Evolutionary conservation across 2,113 vertebrate species (phyloP).

Genomic region (Lampris incognitus): DNA sequence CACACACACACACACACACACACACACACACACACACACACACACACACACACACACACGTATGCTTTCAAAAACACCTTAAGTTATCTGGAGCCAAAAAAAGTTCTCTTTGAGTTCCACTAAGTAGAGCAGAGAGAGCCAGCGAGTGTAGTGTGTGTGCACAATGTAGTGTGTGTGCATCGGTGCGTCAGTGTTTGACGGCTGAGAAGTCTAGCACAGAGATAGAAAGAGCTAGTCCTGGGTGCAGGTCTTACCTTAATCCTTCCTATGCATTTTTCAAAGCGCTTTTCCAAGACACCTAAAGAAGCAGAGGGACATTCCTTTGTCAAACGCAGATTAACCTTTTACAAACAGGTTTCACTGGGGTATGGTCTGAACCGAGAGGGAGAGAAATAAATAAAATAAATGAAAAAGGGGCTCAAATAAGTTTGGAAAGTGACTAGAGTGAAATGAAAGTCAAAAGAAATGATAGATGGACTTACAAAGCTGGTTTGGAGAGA

Average conservation of each 20-base stretch:
- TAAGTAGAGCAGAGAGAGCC: conserved; percentile 45
- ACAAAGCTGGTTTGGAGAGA: conserved; percentile 55
- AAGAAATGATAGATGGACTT: conserved; percentile 56
- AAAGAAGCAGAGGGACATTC: conserved; percentile 66
- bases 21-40: background rate
- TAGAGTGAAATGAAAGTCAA: conserved; percentile 47
- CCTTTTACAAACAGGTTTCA: conserved; percentile 74
- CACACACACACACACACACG: background rate
- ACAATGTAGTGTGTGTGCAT: conserved; percentile 39
- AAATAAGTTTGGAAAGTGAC: conserved; percentile 59
- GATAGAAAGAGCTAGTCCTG: conserved; percentile 65
- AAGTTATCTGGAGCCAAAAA: conserved; percentile 27
- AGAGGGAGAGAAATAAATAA: background rate
- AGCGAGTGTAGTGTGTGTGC: conserved; percentile 1
- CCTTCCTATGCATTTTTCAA: conserved; percentile 73
- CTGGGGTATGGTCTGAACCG: conserved; percentile 48
- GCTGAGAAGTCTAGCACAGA: conserved; percentile 58
- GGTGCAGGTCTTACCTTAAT: conserved; percentile 77
- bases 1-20: background rate
- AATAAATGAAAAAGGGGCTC: conserved; percentile 20
- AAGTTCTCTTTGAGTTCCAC: conserved; percentile 40
- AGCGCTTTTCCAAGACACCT: conserved; percentile 60
- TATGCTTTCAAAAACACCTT: background rate
- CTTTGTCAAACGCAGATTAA: conserved; percentile 75
- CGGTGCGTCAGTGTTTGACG: conserved; percentile 50